Evolutionary conservation across 1,140 invertebrate genomes (phyloP).

Genomic region (Hirudo medicinalis): DNA sequence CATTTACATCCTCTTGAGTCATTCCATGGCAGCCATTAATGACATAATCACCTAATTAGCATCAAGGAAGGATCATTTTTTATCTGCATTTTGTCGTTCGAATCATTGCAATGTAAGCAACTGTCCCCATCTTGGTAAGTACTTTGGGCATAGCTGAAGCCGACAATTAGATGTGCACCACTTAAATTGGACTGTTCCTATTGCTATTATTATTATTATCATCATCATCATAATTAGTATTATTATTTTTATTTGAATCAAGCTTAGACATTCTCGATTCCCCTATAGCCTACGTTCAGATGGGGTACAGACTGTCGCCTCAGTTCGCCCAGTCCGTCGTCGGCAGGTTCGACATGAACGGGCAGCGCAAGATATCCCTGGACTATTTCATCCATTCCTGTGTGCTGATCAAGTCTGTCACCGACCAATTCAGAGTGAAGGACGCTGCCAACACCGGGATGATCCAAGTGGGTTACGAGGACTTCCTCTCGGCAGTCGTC

Average conservation of each 20-base stretch:
- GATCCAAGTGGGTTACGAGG: slow-evolving; percentile 69
- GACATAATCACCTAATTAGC: too few species aligned
- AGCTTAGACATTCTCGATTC: neutral
- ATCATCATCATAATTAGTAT: too few species aligned
- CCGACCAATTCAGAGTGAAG: slow-evolving; percentile 60
- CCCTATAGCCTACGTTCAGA: slow-evolving; percentile 58
- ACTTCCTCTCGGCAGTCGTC: slow-evolving; percentile 62
- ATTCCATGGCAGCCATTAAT: too few species aligned
- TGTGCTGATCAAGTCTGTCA: slow-evolving; percentile 71
- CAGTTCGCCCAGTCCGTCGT: slow-evolving; percentile 62
- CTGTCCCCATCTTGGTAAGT: too few species aligned
- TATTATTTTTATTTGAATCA: slow-evolving; percentile 3
- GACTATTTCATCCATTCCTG: slow-evolving; percentile 77
- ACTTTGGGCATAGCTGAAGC: too few species aligned
- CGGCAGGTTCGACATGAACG: slow-evolving; percentile 51
- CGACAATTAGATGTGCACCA: neutral
- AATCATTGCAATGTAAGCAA: too few species aligned
- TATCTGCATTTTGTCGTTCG: neutral
- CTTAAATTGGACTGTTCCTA: neutral
- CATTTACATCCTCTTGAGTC: too few species aligned
- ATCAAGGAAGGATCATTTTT: neutral
- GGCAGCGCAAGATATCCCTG: slow-evolving; percentile 49
- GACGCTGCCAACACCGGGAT: slow-evolving; percentile 60
- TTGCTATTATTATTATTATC: neutral
- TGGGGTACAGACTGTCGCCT: slow-evolving; percentile 71